Base-by-base conservation (phyloP, 2,797 vertebrate genomes). In the Parotocinclus haroldoi region DNA sequence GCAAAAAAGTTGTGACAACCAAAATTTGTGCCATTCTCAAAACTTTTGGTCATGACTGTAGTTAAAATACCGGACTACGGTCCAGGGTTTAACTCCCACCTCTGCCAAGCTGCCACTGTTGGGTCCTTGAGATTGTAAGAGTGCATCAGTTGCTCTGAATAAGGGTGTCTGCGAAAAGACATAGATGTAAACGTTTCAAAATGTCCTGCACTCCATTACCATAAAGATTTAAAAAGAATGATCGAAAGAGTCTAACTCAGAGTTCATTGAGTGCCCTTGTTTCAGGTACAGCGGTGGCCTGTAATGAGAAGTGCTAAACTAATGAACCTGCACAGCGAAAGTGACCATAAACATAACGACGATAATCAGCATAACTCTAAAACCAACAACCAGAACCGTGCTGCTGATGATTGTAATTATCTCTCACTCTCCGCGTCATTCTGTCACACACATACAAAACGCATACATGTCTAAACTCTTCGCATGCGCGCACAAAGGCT, bases 221-320 rank as follows among this genome's bases (percentile, higher is more conserved):
- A 42, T 7, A 42, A 42, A 6, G n/a, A 16, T n/a, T 16, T 7
- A 14, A 16, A 54, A 36, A 45, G 63, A 38, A 10, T 61, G 44
- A 44, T 48, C 11, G 13, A 46, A 38, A 37, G 55, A 50, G 12
- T 52, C 14, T 17, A 45, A 36, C 27, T 45, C 54, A 68, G 73
- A 59, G 55, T 77, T 72, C 71, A 71, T 76, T 71, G 48, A 14
- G 61, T 46, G 76, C 58, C 77, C 75, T 73, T 72, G 65, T 75
- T 53, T 48, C 49, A 63, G 63, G 68, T 71, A 67, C 42, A 71
- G 48, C 63, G 52, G 63, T 3, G 3, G 42, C 44, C n/a, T 63
- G 65, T 37, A 72, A 72, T 66, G 51, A 63, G 27, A 49, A n/a
- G 44, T 46, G 19, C 59, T 50, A 36, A 27, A 58, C 73, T 46